A percentile compares a stretch with the other conserved stretches of the same genome.
Evolutionary conservation across 2,113 vertebrate species (phyloP).

Genomic region (Equus quagga): DNA sequence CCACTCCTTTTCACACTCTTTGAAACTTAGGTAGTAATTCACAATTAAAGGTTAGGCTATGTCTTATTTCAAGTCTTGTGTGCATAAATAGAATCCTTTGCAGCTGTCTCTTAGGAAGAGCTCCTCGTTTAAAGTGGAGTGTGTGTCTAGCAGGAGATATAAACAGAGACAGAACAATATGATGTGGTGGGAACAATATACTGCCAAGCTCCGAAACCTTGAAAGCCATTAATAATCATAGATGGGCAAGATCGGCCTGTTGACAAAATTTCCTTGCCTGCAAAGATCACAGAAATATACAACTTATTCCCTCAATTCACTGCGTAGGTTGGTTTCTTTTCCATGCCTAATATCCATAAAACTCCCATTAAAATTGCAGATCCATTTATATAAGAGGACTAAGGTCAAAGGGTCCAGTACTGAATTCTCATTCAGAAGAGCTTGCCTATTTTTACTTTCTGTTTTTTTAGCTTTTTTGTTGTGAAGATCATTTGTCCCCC

Average conservation of each 20-base stretch:
- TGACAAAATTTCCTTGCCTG: slow-evolving; percentile 54
- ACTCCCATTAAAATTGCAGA: slow-evolving; percentile 32
- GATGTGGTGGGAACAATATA: slow-evolving; percentile 70
- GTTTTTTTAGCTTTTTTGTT: neutral
- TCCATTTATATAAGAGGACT: slow-evolving; percentile 28
- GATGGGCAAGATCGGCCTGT: slow-evolving; percentile 57
- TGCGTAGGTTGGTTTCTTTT: neutral
- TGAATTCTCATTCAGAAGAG: neutral
- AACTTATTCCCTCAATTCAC: neutral
- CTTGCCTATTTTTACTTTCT: slow-evolving; percentile 32
- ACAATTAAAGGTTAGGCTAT: slow-evolving; percentile 84
- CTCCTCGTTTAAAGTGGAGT: slow-evolving; percentile 82
- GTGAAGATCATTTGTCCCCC: neutral
- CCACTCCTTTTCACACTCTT: slow-evolving; percentile 29
- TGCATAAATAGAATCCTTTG: slow-evolving; percentile 80
- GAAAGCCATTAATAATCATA: slow-evolving; percentile 76
- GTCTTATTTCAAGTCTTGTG: slow-evolving; percentile 80
- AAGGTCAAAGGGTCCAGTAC: slow-evolving; percentile 27
- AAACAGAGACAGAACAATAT: slow-evolving; percentile 80
- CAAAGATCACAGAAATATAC: slow-evolving; percentile 36
- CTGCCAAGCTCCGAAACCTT: slow-evolving; percentile 42
- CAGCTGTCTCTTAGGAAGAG: slow-evolving; percentile 76
- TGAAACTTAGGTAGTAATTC: slow-evolving; percentile 79
- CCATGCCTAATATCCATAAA: slow-evolving; percentile 60
- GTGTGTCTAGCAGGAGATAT: slow-evolving; percentile 60